phyloP scores from a whole-genome alignment of 2,113 vertebrate genomes.

The Dipodomys spectabilis region DNA sequence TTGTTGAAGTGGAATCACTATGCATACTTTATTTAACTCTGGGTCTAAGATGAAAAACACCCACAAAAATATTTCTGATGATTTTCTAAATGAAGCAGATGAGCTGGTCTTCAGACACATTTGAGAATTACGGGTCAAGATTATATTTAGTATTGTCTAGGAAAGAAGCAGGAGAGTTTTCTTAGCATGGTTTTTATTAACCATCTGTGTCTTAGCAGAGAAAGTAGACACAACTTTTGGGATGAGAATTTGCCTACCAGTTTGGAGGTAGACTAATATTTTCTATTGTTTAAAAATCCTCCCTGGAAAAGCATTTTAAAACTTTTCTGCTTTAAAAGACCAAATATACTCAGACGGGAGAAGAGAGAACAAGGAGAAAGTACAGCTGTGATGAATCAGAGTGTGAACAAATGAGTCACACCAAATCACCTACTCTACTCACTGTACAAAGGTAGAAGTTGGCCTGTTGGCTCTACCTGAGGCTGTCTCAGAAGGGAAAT shows the following conservation, averaged over 20 bases:
- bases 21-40: too few relatives aligned
- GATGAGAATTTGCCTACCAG: conserved; percentile 40
- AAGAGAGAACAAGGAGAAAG: conserved; percentile 54
- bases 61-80: conserved; percentile 32
- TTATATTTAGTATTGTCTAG: background rate
- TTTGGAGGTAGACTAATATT: conserved; percentile 39
- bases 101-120: background rate
- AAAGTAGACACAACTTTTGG: background rate
- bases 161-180: conserved; percentile 3
- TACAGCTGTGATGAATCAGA: conserved; percentile 59
- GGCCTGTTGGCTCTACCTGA: conserved; percentile 59
- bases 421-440: conserved; percentile 58
- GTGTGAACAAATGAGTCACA: conserved; percentile 27
- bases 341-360: conserved; percentile 42
- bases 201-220: conserved; percentile 5
- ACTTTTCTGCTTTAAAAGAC: conserved; percentile 55
- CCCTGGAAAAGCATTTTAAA: conserved; percentile 53
- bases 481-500: conserved; percentile 67
- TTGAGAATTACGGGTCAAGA: background rate
- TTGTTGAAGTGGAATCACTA: background rate
- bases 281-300: conserved; percentile 62
- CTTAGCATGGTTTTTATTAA: conserved; percentile 51
- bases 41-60: too few relatives aligned
- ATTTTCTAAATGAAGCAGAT: background rate
- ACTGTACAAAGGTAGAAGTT: conserved; percentile 60